These are phyloP conservation scores for Chloroclysta siterata DNA, from an alignment of 2,888 invertebrate species.

Conservation along the genomic window DNA sequence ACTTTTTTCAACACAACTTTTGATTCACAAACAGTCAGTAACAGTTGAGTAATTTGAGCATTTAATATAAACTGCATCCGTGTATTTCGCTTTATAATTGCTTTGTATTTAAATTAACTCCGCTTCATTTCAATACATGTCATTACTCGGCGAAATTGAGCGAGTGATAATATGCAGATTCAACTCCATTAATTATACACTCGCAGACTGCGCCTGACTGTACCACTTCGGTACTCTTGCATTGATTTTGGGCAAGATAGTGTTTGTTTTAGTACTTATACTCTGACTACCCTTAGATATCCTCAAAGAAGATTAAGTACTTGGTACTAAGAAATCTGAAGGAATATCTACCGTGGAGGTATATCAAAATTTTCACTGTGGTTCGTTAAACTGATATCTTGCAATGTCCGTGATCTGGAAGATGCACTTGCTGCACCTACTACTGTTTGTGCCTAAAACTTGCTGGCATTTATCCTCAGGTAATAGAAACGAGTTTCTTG, in stretches of 20 bases:
- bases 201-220: slow-evolving; percentile 51
- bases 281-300: neutral
- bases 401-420: too few relatives aligned
- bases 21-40: neutral
- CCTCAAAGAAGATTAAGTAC: too few relatives aligned
- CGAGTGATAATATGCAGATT: slow-evolving; percentile 73
- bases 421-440: too few relatives aligned
- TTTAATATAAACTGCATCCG: neutral
- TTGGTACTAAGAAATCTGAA: too few relatives aligned
- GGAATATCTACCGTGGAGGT: too few relatives aligned
- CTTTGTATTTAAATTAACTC: neutral
- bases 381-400: too few relatives aligned
- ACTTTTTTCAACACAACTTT: too few relatives aligned
- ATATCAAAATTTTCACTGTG: too few relatives aligned
- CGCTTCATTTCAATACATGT: slow-evolving; percentile 38
- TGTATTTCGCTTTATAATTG: neutral
- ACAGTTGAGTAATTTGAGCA: neutral
- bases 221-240: slow-evolving; percentile 33
- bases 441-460: too few relatives aligned
- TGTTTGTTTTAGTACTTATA: neutral
- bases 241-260: slow-evolving; percentile 16
- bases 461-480: too few relatives aligned
- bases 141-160: slow-evolving; percentile 60
- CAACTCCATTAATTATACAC: slow-evolving; percentile 61
- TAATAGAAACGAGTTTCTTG: too few relatives aligned